Base-by-base conservation (phyloP, 2,888 invertebrate species). In the Norana najaformis region DNA sequence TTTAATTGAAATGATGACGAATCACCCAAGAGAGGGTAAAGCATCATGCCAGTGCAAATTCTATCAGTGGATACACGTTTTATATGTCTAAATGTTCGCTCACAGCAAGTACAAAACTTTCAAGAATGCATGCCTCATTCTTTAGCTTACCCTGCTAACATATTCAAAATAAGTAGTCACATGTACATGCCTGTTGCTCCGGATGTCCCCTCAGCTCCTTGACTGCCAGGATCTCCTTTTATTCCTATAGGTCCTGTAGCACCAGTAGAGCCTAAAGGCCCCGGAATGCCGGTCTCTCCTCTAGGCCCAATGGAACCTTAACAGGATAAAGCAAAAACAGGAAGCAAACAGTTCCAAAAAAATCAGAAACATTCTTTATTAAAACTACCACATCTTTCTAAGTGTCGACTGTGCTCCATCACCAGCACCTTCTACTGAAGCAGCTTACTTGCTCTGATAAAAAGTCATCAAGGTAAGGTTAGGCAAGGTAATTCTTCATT, bases 211-310 rank as follows among this genome's bases (percentile, higher is more conserved):
- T 11, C 34, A 83, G 39, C 34, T 82, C 91, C 91, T 37, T 53
- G 23, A 82, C n/a, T 47, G 30, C 91, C 91, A 47, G 88, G 89
- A 47, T 53, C 88, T 30, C 91, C 90, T 34, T 35, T 36, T 88
- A 88, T 41, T 23, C 85, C 85, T 16, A 16, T 6, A 37, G 36
- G 85, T 36, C 85, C 85, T 85, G 85, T 69, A 69, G 69, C 69
- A 69, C 69, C 69, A 69, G 69, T n/a, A 69, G 69, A 69, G 69
- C 69, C 69, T 69, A 69, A 69, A 11, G n/a, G n/a, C n/a, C 69
- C 69, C n/a, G 69, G 69, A 69, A 69, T 8, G n/a, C 69, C 69
- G 69, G 69, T 13, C 5, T 69, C 69, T n/a, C 69, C 69, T n/a
- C n/a, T 69, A 69, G 69, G n/a, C 69, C 69, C 69, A 69, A n/a